Conservation (phyloP, 2,113 vertebrate genomes). For the Tetrao urogallus region DNA sequence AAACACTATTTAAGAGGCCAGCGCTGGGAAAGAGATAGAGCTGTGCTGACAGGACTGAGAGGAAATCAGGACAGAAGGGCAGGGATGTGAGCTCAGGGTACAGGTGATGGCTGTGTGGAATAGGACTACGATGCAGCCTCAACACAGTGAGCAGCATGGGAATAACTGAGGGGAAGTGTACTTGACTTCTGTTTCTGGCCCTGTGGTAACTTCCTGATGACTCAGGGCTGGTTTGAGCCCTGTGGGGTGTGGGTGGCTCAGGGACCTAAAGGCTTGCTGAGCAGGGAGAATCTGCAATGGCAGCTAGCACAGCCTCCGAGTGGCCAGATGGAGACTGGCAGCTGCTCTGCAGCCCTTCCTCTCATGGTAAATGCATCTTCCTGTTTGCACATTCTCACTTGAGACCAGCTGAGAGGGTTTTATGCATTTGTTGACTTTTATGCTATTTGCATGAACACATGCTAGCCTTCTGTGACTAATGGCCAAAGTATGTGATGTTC, state of each 20-base stretch:
- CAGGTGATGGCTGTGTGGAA: not conserved
- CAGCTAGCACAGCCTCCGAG: accelerated
- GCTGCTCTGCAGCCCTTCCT: not conserved
- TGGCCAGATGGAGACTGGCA: not conserved
- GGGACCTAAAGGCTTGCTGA: accelerated
- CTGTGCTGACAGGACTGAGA: not conserved
- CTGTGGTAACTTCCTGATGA: not conserved
- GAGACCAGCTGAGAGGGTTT: not conserved
- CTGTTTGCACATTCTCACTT: not conserved
- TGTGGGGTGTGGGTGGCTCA: accelerated
- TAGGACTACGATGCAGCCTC: accelerated
- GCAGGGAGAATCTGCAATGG: not conserved
- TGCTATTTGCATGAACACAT: not conserved
- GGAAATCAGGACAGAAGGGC: not conserved
- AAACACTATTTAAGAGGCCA: not conserved
- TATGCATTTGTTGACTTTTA: not conserved
- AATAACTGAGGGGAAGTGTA: accelerated
- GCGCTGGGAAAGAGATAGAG: not conserved
- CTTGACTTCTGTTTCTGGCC: not conserved
- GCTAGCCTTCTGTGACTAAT: not conserved
- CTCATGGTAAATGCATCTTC: not conserved
- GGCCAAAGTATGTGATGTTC: not conserved
- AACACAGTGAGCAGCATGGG: not conserved
- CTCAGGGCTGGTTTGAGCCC: not conserved
- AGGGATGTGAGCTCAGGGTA: not conserved